A percentile compares a stretch with the other conserved stretches of the same genome.
These are phyloP conservation scores for Drosophila oshimai DNA, from an alignment of 1,140 invertebrate genomes.

Conservation along the genomic window DNA sequence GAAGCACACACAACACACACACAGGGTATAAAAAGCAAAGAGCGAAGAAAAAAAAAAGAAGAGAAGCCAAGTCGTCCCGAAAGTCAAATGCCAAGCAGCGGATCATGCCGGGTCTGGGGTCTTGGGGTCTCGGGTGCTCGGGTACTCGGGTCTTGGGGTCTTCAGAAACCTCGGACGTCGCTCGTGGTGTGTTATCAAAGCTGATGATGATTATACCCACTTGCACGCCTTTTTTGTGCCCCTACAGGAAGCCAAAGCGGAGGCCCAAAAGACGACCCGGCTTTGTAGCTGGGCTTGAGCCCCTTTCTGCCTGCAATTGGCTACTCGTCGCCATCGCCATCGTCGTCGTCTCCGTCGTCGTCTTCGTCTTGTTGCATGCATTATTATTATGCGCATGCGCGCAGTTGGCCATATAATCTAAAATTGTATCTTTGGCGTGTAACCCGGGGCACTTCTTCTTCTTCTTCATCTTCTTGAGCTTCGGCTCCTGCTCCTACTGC, in stretches of 20 bases:
- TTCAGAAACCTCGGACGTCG: conserved; percentile 41
- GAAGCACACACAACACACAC: conserved; percentile 40
- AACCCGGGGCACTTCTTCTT: conserved; percentile 72
- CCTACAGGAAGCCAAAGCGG: conserved; percentile 38
- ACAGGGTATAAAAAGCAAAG: conserved; percentile 2
- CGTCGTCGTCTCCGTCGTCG: conserved; percentile 7
- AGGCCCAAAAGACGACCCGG: conserved; percentile 28
- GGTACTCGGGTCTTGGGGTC: conserved; percentile 30
- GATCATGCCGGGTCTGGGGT: conserved; percentile 58
- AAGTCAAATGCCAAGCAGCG: conserved; percentile 80
- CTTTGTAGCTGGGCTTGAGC: neutral
- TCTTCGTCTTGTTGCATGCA: conserved; percentile 70
- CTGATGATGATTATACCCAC: conserved; percentile 82
- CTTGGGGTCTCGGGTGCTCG: conserved; percentile 7
- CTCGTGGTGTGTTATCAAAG: conserved; percentile 81
- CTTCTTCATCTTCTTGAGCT: conserved; percentile 19
- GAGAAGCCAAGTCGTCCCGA: conserved; percentile 55
- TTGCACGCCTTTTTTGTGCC: conserved; percentile 77
- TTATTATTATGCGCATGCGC: conserved; percentile 82
- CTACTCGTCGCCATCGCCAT: conserved; percentile 55
- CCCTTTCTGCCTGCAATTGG: conserved; percentile 63
- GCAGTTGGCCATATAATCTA: conserved; percentile 81
- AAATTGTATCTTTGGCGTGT: conserved; percentile 82
- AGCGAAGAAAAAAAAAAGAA: neutral
- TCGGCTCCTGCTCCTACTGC: conserved; percentile 24